Base-by-base conservation (phyloP, 2,888 invertebrate species). In the Ophraella communa region DNA sequence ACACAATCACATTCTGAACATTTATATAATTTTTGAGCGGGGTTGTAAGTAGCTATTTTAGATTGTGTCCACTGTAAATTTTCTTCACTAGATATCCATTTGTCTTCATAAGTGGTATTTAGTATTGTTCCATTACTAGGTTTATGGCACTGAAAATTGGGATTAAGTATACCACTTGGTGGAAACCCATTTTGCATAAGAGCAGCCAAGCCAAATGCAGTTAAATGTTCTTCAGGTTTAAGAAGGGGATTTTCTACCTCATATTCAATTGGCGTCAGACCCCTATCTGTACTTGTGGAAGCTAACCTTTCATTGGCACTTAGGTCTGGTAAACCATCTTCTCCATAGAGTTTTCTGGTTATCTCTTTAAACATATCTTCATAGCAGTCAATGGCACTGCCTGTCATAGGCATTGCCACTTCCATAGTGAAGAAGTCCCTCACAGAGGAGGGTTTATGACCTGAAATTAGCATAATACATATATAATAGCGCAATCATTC, bases 321-420 rank as follows among this genome's bases (percentile, higher is more conserved):
- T 60, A 83, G 73, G 69, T 84, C 83, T 27, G 83, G 82, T 63
- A 83, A 73, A 44, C 83, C 84, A 82, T 94, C 94, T 82, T 94
- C 93, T 70, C 94, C 94, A 84, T 94, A 95, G 73, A 95, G 86
- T 85, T 95, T 95, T 82, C 93, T 89, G 69, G 94, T 94, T 79
- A 95, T 94, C 87, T 95, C 95, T 83, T 94, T 94, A 82, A 92
- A 92, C 90, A 92, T 92, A 80, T 92, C 92, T 84, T 93, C 92
- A 84, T 92, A 89, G 80, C 85, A 87, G 82, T 89, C 88, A 83
- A 88, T 85, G 77, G 87, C 85, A 77, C 86, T 85, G 76, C 82
- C 80, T 73, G 87, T 82, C 83, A 85, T 81, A 79, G 87, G 87
- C 87, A 87, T 86, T 76, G 83, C 81, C 78, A 82, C 82, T 79